phyloP scores from a whole-genome alignment of 2,113 vertebrate species.

The Suncus etruscus region DNA sequence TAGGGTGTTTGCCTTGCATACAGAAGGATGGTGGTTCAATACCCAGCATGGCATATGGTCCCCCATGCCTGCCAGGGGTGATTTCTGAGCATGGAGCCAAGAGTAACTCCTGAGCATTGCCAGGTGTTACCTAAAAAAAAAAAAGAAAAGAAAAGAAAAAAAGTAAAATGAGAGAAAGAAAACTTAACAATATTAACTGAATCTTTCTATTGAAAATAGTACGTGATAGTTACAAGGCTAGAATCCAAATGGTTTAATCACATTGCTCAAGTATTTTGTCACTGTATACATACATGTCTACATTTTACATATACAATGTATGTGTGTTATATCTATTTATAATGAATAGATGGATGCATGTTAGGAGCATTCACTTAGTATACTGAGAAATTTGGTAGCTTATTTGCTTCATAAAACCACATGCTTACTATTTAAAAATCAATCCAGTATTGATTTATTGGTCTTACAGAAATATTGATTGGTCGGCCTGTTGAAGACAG shows the following conservation, averaged over 20 bases:
- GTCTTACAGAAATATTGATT: not conserved
- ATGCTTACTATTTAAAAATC: constrained; percentile 9
- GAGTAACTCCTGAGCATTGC: too few relatives aligned
- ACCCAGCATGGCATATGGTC: too few relatives aligned
- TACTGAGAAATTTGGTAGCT: not conserved
- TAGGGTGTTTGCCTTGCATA: too few relatives aligned
- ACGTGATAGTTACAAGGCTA: not conserved
- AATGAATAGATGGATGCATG: not conserved
- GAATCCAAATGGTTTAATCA: constrained; percentile 15
- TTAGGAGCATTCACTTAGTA: not conserved
- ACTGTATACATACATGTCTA: not conserved
- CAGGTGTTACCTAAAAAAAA: too few relatives aligned
- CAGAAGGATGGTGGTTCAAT: too few relatives aligned
- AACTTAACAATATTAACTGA: not conserved
- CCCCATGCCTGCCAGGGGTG: too few relatives aligned
- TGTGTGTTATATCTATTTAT: not conserved
- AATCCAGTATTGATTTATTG: constrained; percentile 18
- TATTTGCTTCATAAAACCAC: not conserved
- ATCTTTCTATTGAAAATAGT: not conserved
- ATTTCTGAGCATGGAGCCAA: too few relatives aligned
- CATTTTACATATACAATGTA: too few relatives aligned
- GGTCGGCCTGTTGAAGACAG: not conserved
- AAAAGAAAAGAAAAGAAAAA: too few relatives aligned
- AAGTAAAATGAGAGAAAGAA: constrained; percentile 44
- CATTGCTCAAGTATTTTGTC: not conserved